Evolutionary conservation across 1,140 invertebrate species (phyloP).

Genomic region (Campoletis sonorensis): DNA sequence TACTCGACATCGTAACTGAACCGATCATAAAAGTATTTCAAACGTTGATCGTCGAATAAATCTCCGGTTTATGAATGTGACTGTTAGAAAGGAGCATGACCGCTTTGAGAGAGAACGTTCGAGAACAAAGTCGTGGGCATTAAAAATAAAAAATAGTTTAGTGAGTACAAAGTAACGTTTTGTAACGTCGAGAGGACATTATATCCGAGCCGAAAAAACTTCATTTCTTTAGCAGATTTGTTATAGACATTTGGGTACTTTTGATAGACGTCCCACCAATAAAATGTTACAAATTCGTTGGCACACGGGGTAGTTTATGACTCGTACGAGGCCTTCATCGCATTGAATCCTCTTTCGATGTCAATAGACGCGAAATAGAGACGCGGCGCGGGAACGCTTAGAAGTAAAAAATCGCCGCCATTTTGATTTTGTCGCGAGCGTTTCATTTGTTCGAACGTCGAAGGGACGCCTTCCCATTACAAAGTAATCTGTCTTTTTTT

Average conservation of each 20-base stretch:
- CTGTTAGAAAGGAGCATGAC: slow-evolving; percentile 60
- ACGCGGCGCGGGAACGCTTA: background rate
- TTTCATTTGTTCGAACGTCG: background rate
- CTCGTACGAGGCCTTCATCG: slow-evolving; percentile 63
- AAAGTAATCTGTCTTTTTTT: background rate
- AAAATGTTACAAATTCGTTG: slow-evolving; percentile 75
- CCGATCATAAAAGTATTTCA: slow-evolving; percentile 71
- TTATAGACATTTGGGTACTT: background rate
- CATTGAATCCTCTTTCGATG: slow-evolving; percentile 46
- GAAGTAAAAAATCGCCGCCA: background rate
- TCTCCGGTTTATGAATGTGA: slow-evolving; percentile 62
- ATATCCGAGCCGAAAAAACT: background rate
- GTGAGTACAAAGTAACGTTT: slow-evolving; percentile 61
- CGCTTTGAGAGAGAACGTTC: slow-evolving; percentile 58
- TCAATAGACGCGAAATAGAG: background rate
- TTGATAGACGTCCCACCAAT: slow-evolving; percentile 61
- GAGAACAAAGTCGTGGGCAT: slow-evolving; percentile 69
- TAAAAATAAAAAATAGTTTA: slow-evolving; percentile 61
- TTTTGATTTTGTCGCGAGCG: background rate
- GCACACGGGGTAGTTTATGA: slow-evolving; percentile 70
- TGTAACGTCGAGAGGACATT: background rate
- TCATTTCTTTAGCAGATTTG: no score
- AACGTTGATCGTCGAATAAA: slow-evolving; percentile 60
- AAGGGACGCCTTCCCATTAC: background rate
- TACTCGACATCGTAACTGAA: slow-evolving; percentile 70